Base-by-base conservation (phyloP, 2,888 invertebrate genomes). In the Aporophyla lueneburgensis region DNA sequence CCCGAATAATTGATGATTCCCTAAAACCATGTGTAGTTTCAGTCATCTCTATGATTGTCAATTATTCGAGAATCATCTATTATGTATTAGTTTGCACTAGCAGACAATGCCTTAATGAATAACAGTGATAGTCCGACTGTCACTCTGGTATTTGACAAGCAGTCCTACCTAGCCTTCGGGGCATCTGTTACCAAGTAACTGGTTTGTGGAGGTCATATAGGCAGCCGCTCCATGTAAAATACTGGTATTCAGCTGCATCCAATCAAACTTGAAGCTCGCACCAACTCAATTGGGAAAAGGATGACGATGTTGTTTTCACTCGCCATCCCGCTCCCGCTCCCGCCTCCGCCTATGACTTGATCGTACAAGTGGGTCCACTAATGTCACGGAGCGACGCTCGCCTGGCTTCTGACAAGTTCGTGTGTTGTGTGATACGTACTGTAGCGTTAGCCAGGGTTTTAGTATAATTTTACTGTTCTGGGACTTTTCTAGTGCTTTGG, bases 351-450 rank as follows among this genome's bases (percentile, higher is more conserved):
- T 62, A 16, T 75, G 19, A 19, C 63, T 76, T 81, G 46, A 56
- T 79, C 51, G 62, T 66, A 71, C 71, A 61, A 71, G 76, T 80
- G 71, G 80, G 58, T 76, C 63, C 81, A 68, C 85, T 88, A 86
- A 87, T 87, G 88, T 86, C 84, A 88, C 86, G 86, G 83, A 43
- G 74, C 70, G 73, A 65, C 71, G 83, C 86, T 62, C 75, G 62
- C 82, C 70, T 71, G 76, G 56, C 65, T 84, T 78, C 76, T 74
- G 73, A 58, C 65, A 70, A 67, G 70, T 76, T 56, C 24, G 54
- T 33, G 61, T 76, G 76, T 76, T 73, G 49, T 83, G 71, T 85
- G 81, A 80, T 83, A 68, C 65, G 59, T 59, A 46, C n/a, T 62
- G 53, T 54, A 40, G 27, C 54, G n/a, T 61, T 63, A 27, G 62